A percentile compares a stretch with the other conserved stretches of the same genome.
Evolutionary conservation across 2,888 invertebrate genomes (phyloP).

Genomic region (Apodemia mormo): DNA sequence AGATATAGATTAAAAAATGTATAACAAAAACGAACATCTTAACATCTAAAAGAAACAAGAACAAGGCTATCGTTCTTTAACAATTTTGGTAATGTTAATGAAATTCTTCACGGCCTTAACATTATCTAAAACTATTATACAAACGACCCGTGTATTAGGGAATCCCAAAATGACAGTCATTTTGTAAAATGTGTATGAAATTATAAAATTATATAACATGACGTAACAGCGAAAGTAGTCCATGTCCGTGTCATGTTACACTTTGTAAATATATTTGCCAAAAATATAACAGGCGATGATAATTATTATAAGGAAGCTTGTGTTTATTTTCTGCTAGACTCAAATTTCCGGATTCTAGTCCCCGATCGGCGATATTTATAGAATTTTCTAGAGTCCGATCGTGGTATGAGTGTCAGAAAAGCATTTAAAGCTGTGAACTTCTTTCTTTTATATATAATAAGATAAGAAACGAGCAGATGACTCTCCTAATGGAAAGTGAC

Average conservation of each 20-base stretch:
- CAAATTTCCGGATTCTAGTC: too few species aligned
- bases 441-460: too few species aligned
- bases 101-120: neutral
- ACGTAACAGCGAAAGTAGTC: slow-evolving; percentile 58
- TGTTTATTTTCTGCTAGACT: too few species aligned
- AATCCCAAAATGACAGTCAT: neutral
- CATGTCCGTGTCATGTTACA: slow-evolving; percentile 46
- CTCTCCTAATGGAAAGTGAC: too few species aligned
- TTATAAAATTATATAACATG: slow-evolving; percentile 42
- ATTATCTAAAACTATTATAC: neutral
- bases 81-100: neutral
- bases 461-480: too few species aligned
- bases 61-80: neutral
- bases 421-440: too few species aligned
- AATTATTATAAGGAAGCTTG: neutral
- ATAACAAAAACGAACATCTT: neutral
- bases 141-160: neutral
- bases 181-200: slow-evolving; percentile 16
- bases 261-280: slow-evolving; percentile 11
- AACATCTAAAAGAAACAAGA: slow-evolving; percentile 4
- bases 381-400: too few species aligned
- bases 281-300: neutral
- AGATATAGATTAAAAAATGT: too few species aligned
- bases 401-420: too few species aligned
- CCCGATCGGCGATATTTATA: too few species aligned